phyloP scores from a whole-genome alignment of 2,113 vertebrate genomes.

The Heterocephalus glaber region DNA sequence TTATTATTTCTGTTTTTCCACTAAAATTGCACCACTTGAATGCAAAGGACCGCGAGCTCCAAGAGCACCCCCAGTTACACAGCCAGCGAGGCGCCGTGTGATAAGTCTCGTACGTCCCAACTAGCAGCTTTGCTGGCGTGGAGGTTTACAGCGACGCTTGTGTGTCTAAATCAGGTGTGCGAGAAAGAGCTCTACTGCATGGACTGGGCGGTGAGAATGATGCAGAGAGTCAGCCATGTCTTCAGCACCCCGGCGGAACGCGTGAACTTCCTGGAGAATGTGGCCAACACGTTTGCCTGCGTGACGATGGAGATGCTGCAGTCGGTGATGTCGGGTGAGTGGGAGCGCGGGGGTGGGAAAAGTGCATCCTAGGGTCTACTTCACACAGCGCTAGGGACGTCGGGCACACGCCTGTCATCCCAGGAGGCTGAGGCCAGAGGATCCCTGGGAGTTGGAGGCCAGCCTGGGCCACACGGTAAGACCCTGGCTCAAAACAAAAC shows the following conservation, averaged over 20 bases:
- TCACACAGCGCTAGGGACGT: background rate
- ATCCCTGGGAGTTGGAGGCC: background rate
- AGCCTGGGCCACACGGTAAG: background rate
- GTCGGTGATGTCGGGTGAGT: constrained; percentile 87
- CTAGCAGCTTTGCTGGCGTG: too few relatives aligned
- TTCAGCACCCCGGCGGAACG: constrained; percentile 85
- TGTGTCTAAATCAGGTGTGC: constrained; percentile 87
- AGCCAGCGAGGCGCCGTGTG: background rate
- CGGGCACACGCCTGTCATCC: background rate
- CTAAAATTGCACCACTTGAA: constrained; percentile 35
- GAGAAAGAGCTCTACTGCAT: constrained; percentile 94
- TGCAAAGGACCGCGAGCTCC: constrained; percentile 14
- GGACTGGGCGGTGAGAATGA: constrained; percentile 92
- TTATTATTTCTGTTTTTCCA: background rate
- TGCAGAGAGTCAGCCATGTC: constrained; percentile 89
- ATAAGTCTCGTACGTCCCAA: too few relatives aligned
- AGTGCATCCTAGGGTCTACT: background rate
- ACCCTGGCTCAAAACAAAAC: background rate
- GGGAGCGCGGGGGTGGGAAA: background rate
- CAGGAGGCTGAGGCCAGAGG: background rate
- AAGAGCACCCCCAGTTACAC: background rate
- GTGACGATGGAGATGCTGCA: constrained; percentile 88
- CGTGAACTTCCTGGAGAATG: constrained; percentile 88
- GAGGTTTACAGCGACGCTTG: background rate
- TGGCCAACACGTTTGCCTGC: constrained; percentile 90